Conservation (phyloP, 2,888 invertebrate genomes). For the Agrilus biguttatus region DNA sequence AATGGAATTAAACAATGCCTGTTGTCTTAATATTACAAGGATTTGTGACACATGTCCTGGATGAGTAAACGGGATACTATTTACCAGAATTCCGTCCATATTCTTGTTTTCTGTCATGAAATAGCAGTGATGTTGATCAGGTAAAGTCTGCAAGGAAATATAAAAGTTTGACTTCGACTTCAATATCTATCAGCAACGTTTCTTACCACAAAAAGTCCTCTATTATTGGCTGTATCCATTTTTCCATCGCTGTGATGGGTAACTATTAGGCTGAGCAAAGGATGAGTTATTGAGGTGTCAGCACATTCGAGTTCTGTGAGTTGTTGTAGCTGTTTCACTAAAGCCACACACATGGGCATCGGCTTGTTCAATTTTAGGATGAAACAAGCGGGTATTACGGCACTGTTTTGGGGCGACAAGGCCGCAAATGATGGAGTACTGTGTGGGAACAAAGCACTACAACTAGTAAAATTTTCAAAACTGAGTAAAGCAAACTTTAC, state of each 20-base stretch:
- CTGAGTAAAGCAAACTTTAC: conserved; percentile 27
- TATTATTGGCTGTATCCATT: conserved; percentile 54
- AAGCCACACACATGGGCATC: conserved; percentile 67
- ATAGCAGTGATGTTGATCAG: conserved; percentile 89
- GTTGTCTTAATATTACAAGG: conserved; percentile 69
- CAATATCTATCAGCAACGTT: background rate
- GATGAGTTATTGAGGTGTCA: conserved; percentile 40
- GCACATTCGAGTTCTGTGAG: conserved; percentile 43
- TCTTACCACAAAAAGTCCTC: conserved; percentile 75
- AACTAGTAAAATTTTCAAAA: background rate
- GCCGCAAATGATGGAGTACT: conserved; percentile 68
- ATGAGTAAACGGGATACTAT: conserved; percentile 82
- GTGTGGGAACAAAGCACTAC: conserved; percentile 15
- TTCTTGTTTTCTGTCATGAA: conserved; percentile 74
- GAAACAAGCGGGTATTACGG: conserved; percentile 82
- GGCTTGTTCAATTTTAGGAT: conserved; percentile 66
- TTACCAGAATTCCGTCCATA: conserved; percentile 61
- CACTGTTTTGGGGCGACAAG: conserved; percentile 71
- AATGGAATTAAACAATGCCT: conserved; percentile 82
- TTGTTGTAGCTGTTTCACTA: conserved; percentile 52
- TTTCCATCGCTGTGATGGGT: conserved; percentile 63
- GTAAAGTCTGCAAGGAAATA: conserved; percentile 50
- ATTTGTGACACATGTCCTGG: conserved; percentile 85
- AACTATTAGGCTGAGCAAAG: conserved; percentile 64
- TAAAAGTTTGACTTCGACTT: background rate